Evolutionary conservation across 2,888 invertebrate genomes (phyloP).

Genomic region (Seladonia tumulorum): DNA sequence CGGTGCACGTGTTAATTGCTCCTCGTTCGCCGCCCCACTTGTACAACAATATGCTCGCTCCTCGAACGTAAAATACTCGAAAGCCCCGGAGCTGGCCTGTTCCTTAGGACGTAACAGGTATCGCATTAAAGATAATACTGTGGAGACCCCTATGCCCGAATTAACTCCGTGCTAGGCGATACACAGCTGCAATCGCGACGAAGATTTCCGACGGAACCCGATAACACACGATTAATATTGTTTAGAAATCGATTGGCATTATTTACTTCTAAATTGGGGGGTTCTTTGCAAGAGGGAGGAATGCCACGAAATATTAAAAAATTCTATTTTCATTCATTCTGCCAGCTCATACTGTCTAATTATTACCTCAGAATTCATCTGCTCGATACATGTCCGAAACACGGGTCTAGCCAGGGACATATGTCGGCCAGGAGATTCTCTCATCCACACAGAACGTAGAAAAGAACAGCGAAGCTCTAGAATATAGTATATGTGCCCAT

Average conservation of each 20-base stretch:
- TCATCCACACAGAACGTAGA: no score
- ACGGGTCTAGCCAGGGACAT: no score
- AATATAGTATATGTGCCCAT: no score
- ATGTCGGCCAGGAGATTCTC: no score
- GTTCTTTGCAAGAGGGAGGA: no score
- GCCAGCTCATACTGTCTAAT: no score
- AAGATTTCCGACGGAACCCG: background rate
- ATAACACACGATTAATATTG: background rate
- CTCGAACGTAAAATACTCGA: constrained; percentile 10
- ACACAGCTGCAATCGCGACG: background rate
- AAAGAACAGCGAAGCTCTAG: no score
- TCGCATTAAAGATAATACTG: background rate
- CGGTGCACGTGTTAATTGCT: constrained; percentile 8
- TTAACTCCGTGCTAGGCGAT: background rate
- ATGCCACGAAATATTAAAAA: no score
- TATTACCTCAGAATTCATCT: no score
- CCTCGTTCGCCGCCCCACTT: constrained; percentile 8
- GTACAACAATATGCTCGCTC: background rate
- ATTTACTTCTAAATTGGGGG: no score
- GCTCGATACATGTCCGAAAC: no score
- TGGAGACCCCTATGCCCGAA: background rate
- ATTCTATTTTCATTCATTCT: no score
- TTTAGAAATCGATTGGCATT: background rate
- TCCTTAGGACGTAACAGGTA: constrained; percentile 7
- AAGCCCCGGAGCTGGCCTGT: background rate